Conservation (phyloP, 2,797 vertebrate genomes). For the Carcharodon carcharias region DNA sequence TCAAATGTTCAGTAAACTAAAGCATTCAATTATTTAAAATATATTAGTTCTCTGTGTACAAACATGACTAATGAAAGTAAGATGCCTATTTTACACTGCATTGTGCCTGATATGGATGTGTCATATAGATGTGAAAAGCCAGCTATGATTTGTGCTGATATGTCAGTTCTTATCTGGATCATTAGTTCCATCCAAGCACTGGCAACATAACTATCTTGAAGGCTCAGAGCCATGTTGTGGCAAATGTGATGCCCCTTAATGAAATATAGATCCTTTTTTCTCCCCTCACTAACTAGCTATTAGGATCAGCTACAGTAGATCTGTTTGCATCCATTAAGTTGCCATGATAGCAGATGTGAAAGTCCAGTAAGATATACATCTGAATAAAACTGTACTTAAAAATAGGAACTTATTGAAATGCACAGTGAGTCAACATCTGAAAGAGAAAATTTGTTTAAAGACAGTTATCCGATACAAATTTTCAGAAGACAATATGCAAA, state of each 20-base stretch:
- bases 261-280: background rate
- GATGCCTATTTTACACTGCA: background rate
- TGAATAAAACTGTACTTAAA: background rate
- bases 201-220: background rate
- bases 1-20: background rate
- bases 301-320: background rate
- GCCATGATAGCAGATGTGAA: background rate
- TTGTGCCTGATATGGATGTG: background rate
- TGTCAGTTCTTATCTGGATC: background rate
- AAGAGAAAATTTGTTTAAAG: background rate
- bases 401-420: background rate
- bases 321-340: background rate
- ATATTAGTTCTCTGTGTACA: background rate
- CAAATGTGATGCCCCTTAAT: background rate
- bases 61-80: background rate
- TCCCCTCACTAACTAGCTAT: background rate
- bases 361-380: too few relatives aligned
- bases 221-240: background rate
- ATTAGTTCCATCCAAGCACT: background rate
- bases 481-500: slow-evolving; percentile 3
- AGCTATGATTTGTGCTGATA: background rate
- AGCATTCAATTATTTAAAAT: slow-evolving; percentile 10
- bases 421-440: background rate
- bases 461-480: background rate
- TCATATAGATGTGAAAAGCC: background rate